Evolutionary conservation across 2,888 invertebrate species (phyloP).

Genomic region (Andrena dorsata): DNA sequence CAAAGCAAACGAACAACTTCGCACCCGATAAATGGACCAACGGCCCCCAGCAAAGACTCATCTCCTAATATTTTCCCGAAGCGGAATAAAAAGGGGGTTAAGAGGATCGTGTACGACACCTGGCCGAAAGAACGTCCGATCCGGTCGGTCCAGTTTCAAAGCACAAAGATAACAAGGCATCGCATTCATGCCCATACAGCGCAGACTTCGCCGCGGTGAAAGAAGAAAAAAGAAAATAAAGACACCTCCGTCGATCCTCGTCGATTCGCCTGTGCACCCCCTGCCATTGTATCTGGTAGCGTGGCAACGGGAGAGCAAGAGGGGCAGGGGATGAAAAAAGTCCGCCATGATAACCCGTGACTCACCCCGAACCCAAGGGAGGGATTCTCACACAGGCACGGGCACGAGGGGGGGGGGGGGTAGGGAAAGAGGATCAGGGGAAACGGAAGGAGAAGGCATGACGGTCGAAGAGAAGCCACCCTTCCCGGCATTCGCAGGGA

Average conservation of each 20-base stretch:
- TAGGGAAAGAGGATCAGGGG: conserved; percentile 33
- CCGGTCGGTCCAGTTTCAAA: conserved; percentile 60
- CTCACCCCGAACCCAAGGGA: conserved; percentile 59
- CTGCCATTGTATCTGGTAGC: conserved; percentile 38
- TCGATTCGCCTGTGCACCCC: conserved; percentile 34
- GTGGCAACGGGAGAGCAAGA: conserved; percentile 55
- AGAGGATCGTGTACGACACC: conserved; percentile 51
- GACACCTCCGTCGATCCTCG: conserved; percentile 48
- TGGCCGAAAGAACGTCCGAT: conserved; percentile 46
- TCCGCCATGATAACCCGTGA: conserved; percentile 67
- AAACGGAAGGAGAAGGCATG: conserved; percentile 40
- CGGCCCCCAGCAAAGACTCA: conserved; percentile 38
- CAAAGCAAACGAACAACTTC: conserved; percentile 41
- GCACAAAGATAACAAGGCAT: conserved; percentile 44
- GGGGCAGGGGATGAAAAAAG: conserved; percentile 57
- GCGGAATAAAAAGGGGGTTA: conserved; percentile 44
- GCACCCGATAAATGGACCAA: conserved; percentile 39
- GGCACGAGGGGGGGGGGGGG: background rate
- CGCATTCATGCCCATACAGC: conserved; percentile 2
- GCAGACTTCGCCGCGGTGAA: conserved; percentile 18
- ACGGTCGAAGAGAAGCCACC: conserved; percentile 48
- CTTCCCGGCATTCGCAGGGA: conserved; percentile 52
- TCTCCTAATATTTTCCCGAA: conserved; percentile 47
- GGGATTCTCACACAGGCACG: conserved; percentile 26
- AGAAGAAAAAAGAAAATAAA: conserved; percentile 36